Conservation (phyloP, 2,113 vertebrate species). For the Capra hircus region DNA sequence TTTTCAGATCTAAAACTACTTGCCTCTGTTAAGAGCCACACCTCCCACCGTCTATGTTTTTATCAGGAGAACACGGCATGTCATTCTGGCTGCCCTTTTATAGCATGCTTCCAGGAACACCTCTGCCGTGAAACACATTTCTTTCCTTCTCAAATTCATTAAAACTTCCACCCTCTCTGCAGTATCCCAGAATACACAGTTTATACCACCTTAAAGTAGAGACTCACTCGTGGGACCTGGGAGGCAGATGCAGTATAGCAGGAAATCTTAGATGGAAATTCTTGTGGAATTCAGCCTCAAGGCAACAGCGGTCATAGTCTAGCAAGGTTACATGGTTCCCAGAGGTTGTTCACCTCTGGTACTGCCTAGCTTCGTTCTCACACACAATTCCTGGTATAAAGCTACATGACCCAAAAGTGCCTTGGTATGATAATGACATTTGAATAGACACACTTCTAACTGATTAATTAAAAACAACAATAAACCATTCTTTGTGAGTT, state of each 20-base stretch:
- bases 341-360: constrained; percentile 31
- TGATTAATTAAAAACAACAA: not conserved
- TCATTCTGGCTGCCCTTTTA: not conserved
- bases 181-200: accelerated
- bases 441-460: not conserved
- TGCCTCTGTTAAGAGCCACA: not conserved
- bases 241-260: not conserved
- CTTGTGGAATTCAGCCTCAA: not conserved
- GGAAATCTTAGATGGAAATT: constrained; percentile 39
- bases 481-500: not conserved
- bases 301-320: constrained; percentile 19
- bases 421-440: constrained; percentile 26
- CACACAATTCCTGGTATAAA: constrained; percentile 51
- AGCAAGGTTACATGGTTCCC: not conserved
- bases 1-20: not conserved
- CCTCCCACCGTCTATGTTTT: not conserved
- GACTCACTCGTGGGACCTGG: no score
- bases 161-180: not conserved
- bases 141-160: not conserved
- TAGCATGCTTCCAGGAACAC: not conserved
- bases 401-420: constrained; percentile 48
- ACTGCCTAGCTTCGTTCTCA: constrained; percentile 46
- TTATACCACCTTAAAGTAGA: not conserved
- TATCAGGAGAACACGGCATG: not conserved
- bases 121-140: not conserved